Conservation (phyloP, 2,113 vertebrate species). For the Laticauda laticaudata region DNA sequence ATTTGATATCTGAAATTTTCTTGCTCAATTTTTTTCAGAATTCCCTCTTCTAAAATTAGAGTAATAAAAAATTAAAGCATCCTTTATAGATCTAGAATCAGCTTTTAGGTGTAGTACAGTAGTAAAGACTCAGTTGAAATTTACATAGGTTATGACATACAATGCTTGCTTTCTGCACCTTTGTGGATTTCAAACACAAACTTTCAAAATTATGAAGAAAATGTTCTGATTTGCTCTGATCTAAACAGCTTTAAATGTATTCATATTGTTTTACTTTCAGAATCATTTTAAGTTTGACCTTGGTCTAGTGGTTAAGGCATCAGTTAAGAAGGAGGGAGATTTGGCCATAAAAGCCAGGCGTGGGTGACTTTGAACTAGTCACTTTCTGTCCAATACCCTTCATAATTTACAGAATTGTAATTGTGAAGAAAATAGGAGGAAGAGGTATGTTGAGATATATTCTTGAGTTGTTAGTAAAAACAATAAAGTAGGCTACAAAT, state of each 20-base stretch:
- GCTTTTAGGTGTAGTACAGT: background rate
- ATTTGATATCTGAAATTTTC: background rate
- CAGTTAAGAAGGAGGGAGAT: background rate
- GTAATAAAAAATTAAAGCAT: background rate
- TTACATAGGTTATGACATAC: background rate
- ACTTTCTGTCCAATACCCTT: background rate
- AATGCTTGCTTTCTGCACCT: background rate
- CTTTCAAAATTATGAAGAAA: background rate
- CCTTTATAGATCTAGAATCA: background rate
- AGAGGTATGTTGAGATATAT: background rate
- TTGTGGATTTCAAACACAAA: background rate
- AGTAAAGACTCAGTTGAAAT: background rate
- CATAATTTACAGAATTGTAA: background rate
- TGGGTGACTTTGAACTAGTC: background rate
- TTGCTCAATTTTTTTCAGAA: background rate
- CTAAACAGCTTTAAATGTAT: background rate
- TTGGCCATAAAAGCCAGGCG: background rate
- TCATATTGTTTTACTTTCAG: background rate
- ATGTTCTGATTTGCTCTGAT: background rate
- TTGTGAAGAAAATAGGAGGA: background rate
- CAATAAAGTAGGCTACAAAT: background rate
- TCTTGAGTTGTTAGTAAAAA: background rate
- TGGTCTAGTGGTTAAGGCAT: background rate
- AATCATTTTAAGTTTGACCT: background rate
- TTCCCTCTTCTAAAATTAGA: background rate